Evolutionary conservation across 23 tunicate species (phyloP), one percentile per base, ranked within the genome.

Genomic region (Diplosoma virens): DNA sequence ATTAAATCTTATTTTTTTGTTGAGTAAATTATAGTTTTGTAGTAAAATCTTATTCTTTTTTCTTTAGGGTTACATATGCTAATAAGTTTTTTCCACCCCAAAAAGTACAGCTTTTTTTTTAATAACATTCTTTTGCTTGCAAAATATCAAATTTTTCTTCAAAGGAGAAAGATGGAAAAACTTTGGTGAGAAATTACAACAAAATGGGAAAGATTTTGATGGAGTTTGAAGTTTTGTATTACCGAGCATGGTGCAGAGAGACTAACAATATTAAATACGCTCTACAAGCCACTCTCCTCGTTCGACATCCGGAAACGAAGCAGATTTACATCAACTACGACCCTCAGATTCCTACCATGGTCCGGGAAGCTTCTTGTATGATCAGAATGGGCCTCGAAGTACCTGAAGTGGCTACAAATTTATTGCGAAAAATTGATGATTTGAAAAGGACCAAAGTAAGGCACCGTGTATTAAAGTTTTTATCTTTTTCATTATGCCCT

Each of bases 231-330:
- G 92, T 92, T 26, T 69, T 92, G 21, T 92, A 86, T 47, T 81
- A 92, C 76, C 70, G 90, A 41, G 97, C 97, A 1, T 92, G 97
- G 97, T 92, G 97, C 80, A 80, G 97, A 52, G 87, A 84, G 52
- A 92, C 97, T 11, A 87, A 85, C 70, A 92, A 92, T 52, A 85
- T 92, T 33, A 85, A 81, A 37, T 71, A 84, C 64, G 87, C 85
- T 16, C 47, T 92, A 71, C 97, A 92, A 88, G 97, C 97, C 54
- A 92, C 97, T 16, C 59, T 92, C 53, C 78, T 92, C 1, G 97
- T 92, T n/a, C 84, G 97, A 23, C 97, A 92, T 67, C 97, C 97
- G 1, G 97, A 92, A 46, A 77, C 84, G 47, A 92, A 85, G 84
- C 85, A 80, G 67, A 75, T 92, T 35, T 76, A 58, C 81, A 92